phyloP scores from a whole-genome alignment of 2,888 invertebrate genomes.

The Phalangium opilio region DNA sequence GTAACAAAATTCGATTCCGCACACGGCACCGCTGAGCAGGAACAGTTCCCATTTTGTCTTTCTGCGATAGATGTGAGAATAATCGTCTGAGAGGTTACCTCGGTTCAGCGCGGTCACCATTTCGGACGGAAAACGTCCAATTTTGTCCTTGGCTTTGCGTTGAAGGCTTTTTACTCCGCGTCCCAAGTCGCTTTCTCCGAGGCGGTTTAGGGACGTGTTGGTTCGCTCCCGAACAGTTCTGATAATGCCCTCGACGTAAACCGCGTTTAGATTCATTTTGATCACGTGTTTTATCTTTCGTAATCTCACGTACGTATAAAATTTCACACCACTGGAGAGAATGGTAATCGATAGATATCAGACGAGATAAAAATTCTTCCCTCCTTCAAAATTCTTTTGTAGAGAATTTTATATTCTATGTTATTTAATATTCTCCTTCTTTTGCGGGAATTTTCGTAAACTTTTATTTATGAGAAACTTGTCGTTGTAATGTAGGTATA shows the following conservation, averaged over 20 bases:
- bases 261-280: neutral
- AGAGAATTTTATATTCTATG: no score
- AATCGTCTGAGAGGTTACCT: neutral
- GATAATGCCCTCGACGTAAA: neutral
- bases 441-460: no score
- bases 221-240: neutral
- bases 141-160: neutral
- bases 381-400: no score
- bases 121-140: neutral
- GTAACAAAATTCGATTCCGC: slow-evolving; percentile 95
- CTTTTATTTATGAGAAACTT: no score
- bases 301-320: no score
- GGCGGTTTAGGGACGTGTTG: neutral
- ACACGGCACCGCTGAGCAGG: slow-evolving; percentile 79
- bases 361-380: no score
- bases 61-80: slow-evolving; percentile 9
- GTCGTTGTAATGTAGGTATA: no score
- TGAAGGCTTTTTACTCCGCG: neutral
- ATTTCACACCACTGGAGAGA: no score
- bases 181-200: neutral
- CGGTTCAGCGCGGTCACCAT: neutral
- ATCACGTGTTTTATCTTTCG: neutral
- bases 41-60: slow-evolving; percentile 47
- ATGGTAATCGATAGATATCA: no score
- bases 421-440: no score